phyloP scores from a whole-genome alignment of 2,888 invertebrate species.

The Cantharis flavilabris region DNA sequence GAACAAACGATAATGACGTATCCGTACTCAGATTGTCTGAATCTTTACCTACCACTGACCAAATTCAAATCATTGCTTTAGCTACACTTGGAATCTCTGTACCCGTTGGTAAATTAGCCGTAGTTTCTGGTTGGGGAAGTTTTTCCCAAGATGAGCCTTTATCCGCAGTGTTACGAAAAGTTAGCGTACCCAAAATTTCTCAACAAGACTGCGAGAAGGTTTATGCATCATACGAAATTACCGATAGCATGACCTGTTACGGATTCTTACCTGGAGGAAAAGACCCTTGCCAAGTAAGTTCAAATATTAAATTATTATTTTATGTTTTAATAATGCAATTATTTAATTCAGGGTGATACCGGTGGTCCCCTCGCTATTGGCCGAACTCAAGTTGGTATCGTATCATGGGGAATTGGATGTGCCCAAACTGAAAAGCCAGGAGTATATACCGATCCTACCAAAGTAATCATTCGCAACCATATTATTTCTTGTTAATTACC shows the following conservation, averaged over 20 bases:
- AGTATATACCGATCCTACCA: neutral
- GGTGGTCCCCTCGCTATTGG: neutral
- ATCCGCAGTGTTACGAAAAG: conserved; percentile 43
- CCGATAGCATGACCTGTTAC: neutral
- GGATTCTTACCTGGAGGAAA: neutral
- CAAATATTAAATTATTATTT: neutral
- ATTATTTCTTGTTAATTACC: neutral
- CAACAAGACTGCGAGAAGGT: conserved; percentile 38
- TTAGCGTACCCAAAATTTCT: conserved; percentile 40
- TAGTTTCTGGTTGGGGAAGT: conserved; percentile 23
- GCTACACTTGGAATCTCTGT: neutral
- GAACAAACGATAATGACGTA: neutral
- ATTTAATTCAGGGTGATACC: neutral
- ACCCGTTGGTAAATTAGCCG: neutral
- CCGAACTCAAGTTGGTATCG: conserved; percentile 1
- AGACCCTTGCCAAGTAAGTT: neutral
- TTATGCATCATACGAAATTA: conserved; percentile 12
- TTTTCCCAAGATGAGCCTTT: conserved; percentile 29
- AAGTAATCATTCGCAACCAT: neutral
- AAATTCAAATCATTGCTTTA: neutral
- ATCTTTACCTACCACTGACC: neutral
- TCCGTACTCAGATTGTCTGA: neutral
- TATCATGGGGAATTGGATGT: neutral
- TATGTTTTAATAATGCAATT: neutral
- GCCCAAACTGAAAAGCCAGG: neutral